A percentile compares a stretch with the other conserved stretches of the same genome.
Conservation (phyloP, 2,888 invertebrate species). For the Arrhopalites spinosus region DNA sequence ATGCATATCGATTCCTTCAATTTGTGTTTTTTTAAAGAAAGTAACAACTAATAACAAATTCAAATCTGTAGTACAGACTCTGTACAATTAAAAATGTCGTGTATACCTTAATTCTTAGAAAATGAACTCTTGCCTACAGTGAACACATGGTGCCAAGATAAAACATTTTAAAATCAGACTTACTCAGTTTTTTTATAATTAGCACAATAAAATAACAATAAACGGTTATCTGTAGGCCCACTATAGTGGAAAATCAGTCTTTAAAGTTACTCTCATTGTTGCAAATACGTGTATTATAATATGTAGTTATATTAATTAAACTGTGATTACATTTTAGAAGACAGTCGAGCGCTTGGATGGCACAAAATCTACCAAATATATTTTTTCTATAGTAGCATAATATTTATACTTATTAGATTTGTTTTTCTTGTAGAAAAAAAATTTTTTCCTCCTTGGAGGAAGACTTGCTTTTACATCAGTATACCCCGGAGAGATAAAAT, state of each 20-base stretch:
- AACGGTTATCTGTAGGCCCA: constrained; percentile 37
- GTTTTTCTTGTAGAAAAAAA: too few relatives aligned
- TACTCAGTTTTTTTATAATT: constrained; percentile 25
- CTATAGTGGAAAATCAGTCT: constrained; percentile 43
- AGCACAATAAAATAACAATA: constrained; percentile 39
- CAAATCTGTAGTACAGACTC: not conserved
- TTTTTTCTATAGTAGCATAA: not conserved
- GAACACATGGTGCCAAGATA: constrained; percentile 18
- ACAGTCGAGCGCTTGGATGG: constrained; percentile 28
- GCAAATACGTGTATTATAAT: constrained; percentile 36
- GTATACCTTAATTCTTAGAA: constrained; percentile 12
- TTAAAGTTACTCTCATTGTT: constrained; percentile 46
- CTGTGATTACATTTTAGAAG: constrained; percentile 28
- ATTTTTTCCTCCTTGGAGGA: not conserved
- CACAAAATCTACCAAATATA: constrained; percentile 11
- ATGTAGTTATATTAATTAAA: constrained; percentile 18
- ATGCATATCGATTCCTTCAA: too few relatives aligned
- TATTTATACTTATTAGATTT: not conserved
- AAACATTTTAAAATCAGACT: constrained; percentile 37
- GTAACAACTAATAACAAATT: not conserved
- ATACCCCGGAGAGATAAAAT: not conserved
- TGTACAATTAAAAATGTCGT: constrained; percentile 25
- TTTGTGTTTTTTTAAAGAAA: not conserved
- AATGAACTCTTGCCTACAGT: constrained; percentile 3
- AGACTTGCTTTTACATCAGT: constrained; percentile 1